A percentile compares a stretch with the other conserved stretches of the same genome.
Evolutionary conservation across 2,888 invertebrate genomes (phyloP).

Genomic region (Psylliodes chrysocephalus): DNA sequence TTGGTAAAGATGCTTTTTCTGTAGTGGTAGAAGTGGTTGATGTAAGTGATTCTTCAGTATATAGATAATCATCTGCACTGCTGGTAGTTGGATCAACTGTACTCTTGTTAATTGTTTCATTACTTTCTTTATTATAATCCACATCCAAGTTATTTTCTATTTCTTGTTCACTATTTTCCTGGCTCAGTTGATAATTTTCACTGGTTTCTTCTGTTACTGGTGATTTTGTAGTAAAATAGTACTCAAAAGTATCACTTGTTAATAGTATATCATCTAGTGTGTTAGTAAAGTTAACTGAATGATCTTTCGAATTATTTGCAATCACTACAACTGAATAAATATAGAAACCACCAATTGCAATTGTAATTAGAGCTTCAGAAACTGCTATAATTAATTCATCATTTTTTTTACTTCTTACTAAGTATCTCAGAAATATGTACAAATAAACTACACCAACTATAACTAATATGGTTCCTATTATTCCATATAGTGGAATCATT

Average conservation of each 20-base stretch:
- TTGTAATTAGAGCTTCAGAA: conserved; percentile 56
- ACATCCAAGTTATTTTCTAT: conserved; percentile 13
- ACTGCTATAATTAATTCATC: conserved; percentile 46
- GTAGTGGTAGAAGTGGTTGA: not conserved
- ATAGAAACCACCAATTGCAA: conserved; percentile 58
- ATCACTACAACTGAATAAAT: conserved; percentile 49
- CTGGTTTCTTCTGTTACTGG: conserved; percentile 1
- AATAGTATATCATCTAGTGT: conserved; percentile 41
- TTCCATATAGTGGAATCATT: conserved; percentile 57
- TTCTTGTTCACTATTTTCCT: not conserved
- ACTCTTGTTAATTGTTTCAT: conserved; percentile 8
- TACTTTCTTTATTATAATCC: conserved; percentile 19
- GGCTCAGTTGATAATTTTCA: conserved; percentile 11
- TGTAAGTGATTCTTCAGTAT: not conserved
- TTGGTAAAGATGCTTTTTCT: conserved; percentile 3
- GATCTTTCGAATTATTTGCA: conserved; percentile 19
- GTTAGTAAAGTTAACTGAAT: conserved; percentile 36
- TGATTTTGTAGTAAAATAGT: conserved; percentile 10
- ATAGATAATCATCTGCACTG: conserved; percentile 1
- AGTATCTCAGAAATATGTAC: conserved; percentile 52
- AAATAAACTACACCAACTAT: conserved; percentile 50
- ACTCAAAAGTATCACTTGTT: conserved; percentile 35
- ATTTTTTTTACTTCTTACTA: conserved; percentile 44
- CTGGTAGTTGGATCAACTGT: conserved; percentile 3
- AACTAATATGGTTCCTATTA: conserved; percentile 53